Conservation (phyloP, 1,140 invertebrate genomes). For the Papilio polytes region DNA sequence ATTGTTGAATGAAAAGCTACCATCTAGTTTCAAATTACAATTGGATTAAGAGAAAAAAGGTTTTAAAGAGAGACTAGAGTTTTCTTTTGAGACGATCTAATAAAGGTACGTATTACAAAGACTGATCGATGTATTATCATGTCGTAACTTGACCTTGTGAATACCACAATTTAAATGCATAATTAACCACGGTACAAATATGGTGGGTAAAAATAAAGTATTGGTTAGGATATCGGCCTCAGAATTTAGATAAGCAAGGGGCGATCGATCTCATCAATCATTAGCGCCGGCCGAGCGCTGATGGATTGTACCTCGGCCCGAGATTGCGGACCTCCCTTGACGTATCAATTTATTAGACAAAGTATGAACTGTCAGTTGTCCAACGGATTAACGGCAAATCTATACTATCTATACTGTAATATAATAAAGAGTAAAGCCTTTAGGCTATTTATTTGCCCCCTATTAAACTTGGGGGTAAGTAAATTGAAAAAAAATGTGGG, state of each 20-base stretch:
- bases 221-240: constrained; percentile 6
- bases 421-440: too few relatives aligned
- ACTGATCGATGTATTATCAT: too few relatives aligned
- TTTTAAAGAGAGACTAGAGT: too few relatives aligned
- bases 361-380: constrained; percentile 74
- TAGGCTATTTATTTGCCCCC: too few relatives aligned
- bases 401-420: too few relatives aligned
- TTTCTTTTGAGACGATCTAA: not conserved
- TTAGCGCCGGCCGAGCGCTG: constrained; percentile 55
- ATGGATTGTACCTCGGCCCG: constrained; percentile 65
- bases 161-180: not conserved
- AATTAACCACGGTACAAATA: not conserved
- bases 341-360: constrained; percentile 81
- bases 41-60: too few relatives aligned
- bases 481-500: too few relatives aligned
- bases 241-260: constrained; percentile 52
- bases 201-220: not conserved
- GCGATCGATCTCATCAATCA: constrained; percentile 74
- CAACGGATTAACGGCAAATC: constrained; percentile 65
- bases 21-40: too few relatives aligned
- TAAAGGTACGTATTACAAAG: too few relatives aligned
- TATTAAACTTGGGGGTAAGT: too few relatives aligned
- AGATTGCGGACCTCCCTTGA: constrained; percentile 71
- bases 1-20: too few relatives aligned
- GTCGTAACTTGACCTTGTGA: too few relatives aligned